Evolutionary conservation across 2,888 invertebrate genomes (phyloP), one percentile per base, ranked within the genome.

Genomic region (Campoplex capitator): DNA sequence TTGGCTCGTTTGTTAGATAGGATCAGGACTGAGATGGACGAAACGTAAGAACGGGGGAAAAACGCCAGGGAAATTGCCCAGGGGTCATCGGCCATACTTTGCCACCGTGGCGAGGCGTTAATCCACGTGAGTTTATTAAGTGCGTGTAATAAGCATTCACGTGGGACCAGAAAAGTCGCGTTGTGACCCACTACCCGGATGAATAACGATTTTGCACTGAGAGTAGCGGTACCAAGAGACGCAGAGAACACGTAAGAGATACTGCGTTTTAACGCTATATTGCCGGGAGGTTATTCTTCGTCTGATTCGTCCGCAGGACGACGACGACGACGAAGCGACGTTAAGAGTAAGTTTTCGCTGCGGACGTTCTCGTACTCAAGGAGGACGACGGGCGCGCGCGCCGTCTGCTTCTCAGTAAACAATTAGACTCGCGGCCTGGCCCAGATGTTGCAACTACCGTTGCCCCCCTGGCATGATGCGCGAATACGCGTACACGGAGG

Each of bases 401-500:
- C 77, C 83, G 84, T 85, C 84, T 81, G 89, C 56, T 91, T 92
- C 91, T 87, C 83, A 74, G 92, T 91, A 92, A 91, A 92, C 92
- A 92, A 92, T 92, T 92, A 92, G 88, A 90, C 78, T 83, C 74
- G 70, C 83, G 87, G 88, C 90, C 88, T 90, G 90, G 88, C 89
- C 90, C 90, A 89, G 89, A 91, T 91, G 90, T 86, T 84, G 87
- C 86, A 89, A 90, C 88, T 91, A 90, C 91, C 91, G 90, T 88
- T 88, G 85, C 74, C 84, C 87, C 74, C 87, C 79, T 79, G 79
- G 74, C 78, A 79, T 23, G 82, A 83, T 83, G 65, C 54, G 84
- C 81, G 77, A 74, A 82, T 82, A 82, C 62, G 56, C 75, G 84
- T 83, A 70, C 56, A 11, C 58, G 58, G 56, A 56, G 16, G 58